Conservation (phyloP, 2,113 vertebrate genomes). For the Amblyornis subalaris region DNA sequence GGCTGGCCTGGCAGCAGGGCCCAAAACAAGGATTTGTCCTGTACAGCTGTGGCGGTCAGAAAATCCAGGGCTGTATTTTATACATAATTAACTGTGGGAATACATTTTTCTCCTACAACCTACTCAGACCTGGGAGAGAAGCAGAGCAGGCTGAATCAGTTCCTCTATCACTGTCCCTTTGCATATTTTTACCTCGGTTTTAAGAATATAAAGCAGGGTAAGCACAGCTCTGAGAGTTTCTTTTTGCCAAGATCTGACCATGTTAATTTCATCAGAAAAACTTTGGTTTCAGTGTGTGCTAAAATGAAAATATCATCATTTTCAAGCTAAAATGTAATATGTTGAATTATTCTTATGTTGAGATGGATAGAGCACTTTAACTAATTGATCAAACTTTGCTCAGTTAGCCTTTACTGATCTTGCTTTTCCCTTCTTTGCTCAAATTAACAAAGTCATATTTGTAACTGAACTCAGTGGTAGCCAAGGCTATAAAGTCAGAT, state of each 20-base stretch:
- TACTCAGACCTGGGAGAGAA: background rate
- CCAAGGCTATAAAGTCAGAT: background rate
- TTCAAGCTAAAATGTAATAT: background rate
- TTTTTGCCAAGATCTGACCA: background rate
- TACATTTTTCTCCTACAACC: background rate
- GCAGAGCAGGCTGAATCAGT: background rate
- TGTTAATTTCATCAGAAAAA: background rate
- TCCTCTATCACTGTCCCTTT: background rate
- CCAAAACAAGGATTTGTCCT: background rate
- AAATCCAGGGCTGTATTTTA: background rate
- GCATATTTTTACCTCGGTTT: background rate
- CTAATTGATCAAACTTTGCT: background rate
- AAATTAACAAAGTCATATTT: background rate
- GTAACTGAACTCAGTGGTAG: background rate
- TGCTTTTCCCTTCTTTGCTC: background rate
- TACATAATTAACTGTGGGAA: background rate
- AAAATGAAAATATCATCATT: background rate
- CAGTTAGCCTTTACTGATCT: background rate
- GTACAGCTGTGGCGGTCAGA: background rate
- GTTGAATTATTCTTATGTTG: background rate
- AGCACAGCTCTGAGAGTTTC: background rate
- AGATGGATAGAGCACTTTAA: background rate
- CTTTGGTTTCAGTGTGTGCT: background rate
- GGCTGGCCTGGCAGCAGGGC: background rate
- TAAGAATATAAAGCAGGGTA: background rate